Evolutionary conservation across 2,888 invertebrate species (phyloP).

Genomic region (Notocelia uddmanniana): DNA sequence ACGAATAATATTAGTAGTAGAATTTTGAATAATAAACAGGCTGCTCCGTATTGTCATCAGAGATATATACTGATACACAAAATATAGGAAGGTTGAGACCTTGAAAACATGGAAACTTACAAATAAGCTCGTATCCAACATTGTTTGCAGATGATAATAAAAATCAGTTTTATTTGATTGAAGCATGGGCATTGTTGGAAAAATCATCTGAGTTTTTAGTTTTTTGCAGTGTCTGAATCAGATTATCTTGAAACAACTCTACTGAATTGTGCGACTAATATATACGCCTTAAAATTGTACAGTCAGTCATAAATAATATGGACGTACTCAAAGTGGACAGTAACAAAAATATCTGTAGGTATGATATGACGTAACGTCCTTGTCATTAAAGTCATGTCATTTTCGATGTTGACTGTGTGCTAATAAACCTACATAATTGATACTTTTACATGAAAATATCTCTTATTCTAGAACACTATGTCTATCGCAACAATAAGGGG

Average conservation of each 20-base stretch:
- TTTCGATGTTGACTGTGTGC: too few species aligned
- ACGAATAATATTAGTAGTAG: not conserved
- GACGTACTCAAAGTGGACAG: too few species aligned
- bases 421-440: too few species aligned
- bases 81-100: not conserved
- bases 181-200: constrained; percentile 6
- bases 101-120: not conserved
- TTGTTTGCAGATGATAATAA: constrained; percentile 19
- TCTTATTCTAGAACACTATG: too few species aligned
- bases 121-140: not conserved
- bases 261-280: not conserved
- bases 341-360: too few species aligned
- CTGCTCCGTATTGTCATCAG: not conserved
- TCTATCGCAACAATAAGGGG: too few species aligned
- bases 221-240: constrained; percentile 11
- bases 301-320: too few species aligned
- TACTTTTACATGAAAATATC: too few species aligned
- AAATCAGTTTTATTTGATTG: constrained; percentile 16
- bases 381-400: too few species aligned
- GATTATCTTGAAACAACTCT: not conserved
- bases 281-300: too few species aligned
- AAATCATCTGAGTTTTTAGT: constrained; percentile 10
- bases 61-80: too few species aligned
- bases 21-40: not conserved
- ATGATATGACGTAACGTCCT: too few species aligned